Evolutionary conservation across 64 coral and sea anemone genomes (phyloP).

Genomic region (Catalaphyllia jardinei): DNA sequence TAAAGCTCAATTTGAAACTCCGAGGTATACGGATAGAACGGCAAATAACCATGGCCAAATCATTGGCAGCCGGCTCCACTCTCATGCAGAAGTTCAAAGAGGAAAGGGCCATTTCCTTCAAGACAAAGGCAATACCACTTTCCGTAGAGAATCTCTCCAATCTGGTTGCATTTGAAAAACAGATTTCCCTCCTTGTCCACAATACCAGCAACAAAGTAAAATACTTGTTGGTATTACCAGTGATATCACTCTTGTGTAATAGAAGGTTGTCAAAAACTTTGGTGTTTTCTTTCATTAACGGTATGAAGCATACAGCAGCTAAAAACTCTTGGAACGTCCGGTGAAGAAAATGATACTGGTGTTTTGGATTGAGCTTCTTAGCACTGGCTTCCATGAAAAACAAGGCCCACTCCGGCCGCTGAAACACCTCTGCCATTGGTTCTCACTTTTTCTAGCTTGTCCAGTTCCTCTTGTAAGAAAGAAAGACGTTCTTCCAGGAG

Average conservation of each 20-base stretch:
- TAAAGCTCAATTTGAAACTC: not conserved
- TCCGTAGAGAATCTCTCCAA: not conserved
- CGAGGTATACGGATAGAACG: not conserved
- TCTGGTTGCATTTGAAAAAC: not conserved
- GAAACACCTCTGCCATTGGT: not conserved
- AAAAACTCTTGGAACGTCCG: constrained; percentile 20
- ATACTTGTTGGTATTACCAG: not conserved
- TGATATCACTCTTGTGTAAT: not conserved
- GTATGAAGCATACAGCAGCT: not conserved
- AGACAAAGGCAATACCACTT: not conserved
- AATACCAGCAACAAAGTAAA: constrained; percentile 7
- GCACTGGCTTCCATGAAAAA: constrained; percentile 14
- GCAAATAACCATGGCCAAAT: not conserved
- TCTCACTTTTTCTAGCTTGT: not conserved
- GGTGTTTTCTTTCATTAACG: not conserved
- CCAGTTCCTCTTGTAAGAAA: constrained; percentile 21
- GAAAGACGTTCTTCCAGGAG: not conserved
- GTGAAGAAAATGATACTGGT: constrained; percentile 18
- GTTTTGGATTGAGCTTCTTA: not conserved
- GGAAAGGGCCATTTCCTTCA: not conserved
- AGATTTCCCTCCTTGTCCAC: not conserved
- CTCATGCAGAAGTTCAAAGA: not conserved
- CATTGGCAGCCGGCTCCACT: not conserved
- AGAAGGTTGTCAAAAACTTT: not conserved
- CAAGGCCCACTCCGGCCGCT: not conserved